A percentile compares a stretch with the other conserved stretches of the same genome.
phyloP scores from a whole-genome alignment of 2,797 vertebrate genomes.

The Agapornis canus region DNA sequence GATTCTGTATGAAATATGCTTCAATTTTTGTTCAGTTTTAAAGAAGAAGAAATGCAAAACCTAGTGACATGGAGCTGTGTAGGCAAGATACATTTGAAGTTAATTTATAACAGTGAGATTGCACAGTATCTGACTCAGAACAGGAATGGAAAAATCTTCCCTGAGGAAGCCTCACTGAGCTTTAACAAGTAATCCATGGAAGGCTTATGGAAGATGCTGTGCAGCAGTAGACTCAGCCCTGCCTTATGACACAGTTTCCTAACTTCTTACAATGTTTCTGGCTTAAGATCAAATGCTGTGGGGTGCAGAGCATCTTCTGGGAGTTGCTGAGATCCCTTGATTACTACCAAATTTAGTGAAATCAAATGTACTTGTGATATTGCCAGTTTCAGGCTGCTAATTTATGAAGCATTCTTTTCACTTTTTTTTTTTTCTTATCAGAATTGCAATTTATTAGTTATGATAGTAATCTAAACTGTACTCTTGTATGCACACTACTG shows the following conservation, averaged over 20 bases:
- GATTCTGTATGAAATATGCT: neutral
- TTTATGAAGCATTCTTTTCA: neutral
- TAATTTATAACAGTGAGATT: conserved; percentile 33
- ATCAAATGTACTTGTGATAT: neutral
- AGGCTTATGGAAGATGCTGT: neutral
- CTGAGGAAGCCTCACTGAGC: conserved; percentile 18
- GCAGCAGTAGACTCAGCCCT: neutral
- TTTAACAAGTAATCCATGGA: conserved; percentile 29
- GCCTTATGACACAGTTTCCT: neutral
- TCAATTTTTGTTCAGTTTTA: neutral
- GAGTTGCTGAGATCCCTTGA: neutral
- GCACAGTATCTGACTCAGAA: conserved; percentile 32
- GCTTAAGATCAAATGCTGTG: neutral
- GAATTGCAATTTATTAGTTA: neutral
- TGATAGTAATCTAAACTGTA: conserved; percentile 4
- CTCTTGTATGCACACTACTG: neutral
- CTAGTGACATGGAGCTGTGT: neutral
- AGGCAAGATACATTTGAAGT: neutral
- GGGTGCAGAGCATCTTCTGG: neutral
- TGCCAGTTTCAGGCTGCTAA: neutral
- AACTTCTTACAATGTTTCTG: neutral
- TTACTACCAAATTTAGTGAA: neutral
- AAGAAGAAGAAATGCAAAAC: neutral
- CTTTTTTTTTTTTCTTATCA: neutral
- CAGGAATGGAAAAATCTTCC: conserved; percentile 27